A percentile compares a stretch with the other conserved stretches of the same genome.
phyloP scores from a whole-genome alignment of 1,140 invertebrate genomes.

The Zaprionus gabonicus region DNA sequence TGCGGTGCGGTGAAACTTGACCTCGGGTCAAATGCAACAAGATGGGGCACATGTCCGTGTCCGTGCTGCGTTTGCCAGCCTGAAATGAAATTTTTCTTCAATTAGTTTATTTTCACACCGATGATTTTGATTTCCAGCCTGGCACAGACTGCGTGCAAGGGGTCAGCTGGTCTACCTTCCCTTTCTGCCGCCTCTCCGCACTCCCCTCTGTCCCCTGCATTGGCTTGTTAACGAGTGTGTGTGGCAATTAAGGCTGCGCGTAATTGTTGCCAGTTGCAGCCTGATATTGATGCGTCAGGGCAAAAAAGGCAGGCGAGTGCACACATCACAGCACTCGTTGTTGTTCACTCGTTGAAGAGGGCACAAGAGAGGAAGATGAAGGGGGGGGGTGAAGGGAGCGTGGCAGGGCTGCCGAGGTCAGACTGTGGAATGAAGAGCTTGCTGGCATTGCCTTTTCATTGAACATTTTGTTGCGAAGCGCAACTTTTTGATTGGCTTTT shows the following conservation, averaged over 20 bases:
- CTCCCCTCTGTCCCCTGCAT: slow-evolving; percentile 14
- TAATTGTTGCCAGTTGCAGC: slow-evolving; percentile 78
- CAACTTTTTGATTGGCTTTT: slow-evolving; percentile 73
- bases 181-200: not conserved
- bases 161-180: slow-evolving; percentile 2
- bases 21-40: slow-evolving; percentile 77
- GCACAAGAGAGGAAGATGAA: not conserved
- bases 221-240: slow-evolving; percentile 60
- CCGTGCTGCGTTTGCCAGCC: slow-evolving; percentile 17
- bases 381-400: not conserved
- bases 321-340: slow-evolving; percentile 35
- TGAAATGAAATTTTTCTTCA: slow-evolving; percentile 81
- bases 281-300: slow-evolving; percentile 55
- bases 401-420: not conserved
- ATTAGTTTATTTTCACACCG: slow-evolving; percentile 83
- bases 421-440: not conserved
- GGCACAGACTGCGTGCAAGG: slow-evolving; percentile 18
- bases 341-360: slow-evolving; percentile 1
- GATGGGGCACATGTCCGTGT: slow-evolving; percentile 52
- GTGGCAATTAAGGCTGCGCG: slow-evolving; percentile 78
- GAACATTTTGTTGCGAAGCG: slow-evolving; percentile 69
- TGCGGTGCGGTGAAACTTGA: slow-evolving; percentile 66
- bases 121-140: slow-evolving; percentile 75
- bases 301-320: slow-evolving; percentile 8
- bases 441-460: slow-evolving; percentile 42